Evolutionary conservation across 92 coral and sea anemone species (phyloP).

Genomic region (Desmophyllum pertusum): DNA sequence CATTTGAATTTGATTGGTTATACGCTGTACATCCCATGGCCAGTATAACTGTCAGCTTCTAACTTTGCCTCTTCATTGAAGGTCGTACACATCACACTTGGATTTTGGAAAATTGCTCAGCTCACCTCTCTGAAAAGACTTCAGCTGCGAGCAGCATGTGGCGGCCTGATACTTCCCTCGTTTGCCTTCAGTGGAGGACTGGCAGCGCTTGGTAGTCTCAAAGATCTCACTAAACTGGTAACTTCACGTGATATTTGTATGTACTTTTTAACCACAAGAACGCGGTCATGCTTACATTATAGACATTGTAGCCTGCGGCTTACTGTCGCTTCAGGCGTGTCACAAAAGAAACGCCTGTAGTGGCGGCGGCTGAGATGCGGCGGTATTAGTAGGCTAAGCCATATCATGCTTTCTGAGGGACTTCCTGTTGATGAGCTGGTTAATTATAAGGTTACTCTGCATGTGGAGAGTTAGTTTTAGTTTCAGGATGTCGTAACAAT

Average conservation of each 20-base stretch:
- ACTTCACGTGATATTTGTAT: background rate
- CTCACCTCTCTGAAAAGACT: constrained; percentile 54
- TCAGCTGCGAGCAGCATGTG: constrained; percentile 77
- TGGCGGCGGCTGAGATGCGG: background rate
- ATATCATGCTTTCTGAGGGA: too few relatives aligned
- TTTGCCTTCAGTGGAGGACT: constrained; percentile 78
- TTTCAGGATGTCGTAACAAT: too few relatives aligned
- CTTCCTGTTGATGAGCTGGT: too few relatives aligned
- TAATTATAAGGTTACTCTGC: too few relatives aligned
- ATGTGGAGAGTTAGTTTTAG: too few relatives aligned
- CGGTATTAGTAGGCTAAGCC: background rate
- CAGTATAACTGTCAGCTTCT: background rate
- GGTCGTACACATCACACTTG: constrained; percentile 34
- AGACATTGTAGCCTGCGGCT: background rate
- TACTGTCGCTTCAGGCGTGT: background rate
- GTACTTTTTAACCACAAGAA: background rate
- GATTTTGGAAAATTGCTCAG: constrained; percentile 75
- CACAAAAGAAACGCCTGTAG: too few relatives aligned
- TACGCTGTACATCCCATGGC: background rate
- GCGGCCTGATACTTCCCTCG: constrained; percentile 60
- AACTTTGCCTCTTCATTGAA: background rate
- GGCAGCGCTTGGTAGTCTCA: constrained; percentile 40
- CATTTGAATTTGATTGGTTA: background rate
- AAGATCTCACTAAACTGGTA: constrained; percentile 70
- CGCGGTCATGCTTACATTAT: background rate